Base-by-base conservation (phyloP, 2,113 vertebrate species). In the Spea bombifrons region DNA sequence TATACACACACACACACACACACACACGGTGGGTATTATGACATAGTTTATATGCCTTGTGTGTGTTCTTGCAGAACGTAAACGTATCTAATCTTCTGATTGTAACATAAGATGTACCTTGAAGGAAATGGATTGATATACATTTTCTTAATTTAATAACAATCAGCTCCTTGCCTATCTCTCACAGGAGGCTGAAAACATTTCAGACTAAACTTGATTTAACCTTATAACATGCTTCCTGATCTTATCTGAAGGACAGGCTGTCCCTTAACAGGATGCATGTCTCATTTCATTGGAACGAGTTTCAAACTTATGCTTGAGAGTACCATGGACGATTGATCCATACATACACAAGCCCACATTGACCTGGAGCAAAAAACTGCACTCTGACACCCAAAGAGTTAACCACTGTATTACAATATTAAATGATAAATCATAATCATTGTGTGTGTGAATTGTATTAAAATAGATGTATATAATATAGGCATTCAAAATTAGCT, bases 141-240 rank as follows among this genome's bases (percentile, higher is more conserved):
- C 50, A 69, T 59, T 67, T 72, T 73, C 77, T 59, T 80, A 80
- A 80, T 80, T 64, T 73, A 80, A 80, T 80, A 80, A 80, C 7
- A 73, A 66, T 65, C 76, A 79, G 53, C 50, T 44, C 50, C 13
- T 59, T 76, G 63, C 30, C 63, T 44, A 57, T 80, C 63, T 66
- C 64, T 80, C 50, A 10, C 17, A 43, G 53, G 63, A 73, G 77
- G 71, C 63, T 73, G 70, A 73, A 59, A 80, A 73, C 64, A 67
- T 47, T 73, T 59, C 49, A 80, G 77, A 80, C 77, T 80, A 73
- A 80, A 80, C 77, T 80, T 73, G 55, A 16, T 47, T 67, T 73
- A 73, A 65, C 59, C 69, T 78, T 55, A 8, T 71, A 78, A 80
- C 73, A 50, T 50, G 71, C 70, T 80, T 80, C 71, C 77, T 80